A percentile compares a stretch with the other conserved stretches of the same genome.
Evolutionary conservation across 2,888 invertebrate species (phyloP).

Genomic region (Dusona sp.): DNA sequence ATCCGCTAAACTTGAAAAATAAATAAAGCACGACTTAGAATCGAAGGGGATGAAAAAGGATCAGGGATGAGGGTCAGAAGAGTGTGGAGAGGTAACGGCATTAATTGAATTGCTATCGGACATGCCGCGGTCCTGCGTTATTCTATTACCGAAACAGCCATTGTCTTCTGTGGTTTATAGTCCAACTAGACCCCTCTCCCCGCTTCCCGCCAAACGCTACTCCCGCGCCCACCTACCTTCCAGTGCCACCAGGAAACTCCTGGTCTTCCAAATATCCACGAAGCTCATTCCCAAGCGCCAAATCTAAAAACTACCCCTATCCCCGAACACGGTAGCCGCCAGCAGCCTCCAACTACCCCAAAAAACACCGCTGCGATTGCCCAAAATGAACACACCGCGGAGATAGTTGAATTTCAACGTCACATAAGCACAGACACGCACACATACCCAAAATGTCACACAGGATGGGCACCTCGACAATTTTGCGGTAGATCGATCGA

Average conservation of each 20-base stretch:
- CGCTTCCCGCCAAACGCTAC: constrained; percentile 23
- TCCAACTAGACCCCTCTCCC: constrained; percentile 73
- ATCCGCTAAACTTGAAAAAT: neutral
- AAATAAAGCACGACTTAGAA: neutral
- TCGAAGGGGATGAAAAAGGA: constrained; percentile 36
- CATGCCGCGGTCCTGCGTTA: constrained; percentile 81
- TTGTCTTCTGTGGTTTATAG: constrained; percentile 82
- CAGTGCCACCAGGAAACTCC: neutral
- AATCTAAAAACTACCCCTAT: constrained; percentile 34
- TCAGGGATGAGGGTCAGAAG: neutral
- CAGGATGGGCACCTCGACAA: constrained; percentile 52
- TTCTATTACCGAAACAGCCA: constrained; percentile 83
- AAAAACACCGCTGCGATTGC: constrained; percentile 56
- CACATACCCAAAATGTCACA: constrained; percentile 3
- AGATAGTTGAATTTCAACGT: constrained; percentile 69
- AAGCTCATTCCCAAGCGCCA: constrained; percentile 51
- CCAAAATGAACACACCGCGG: constrained; percentile 62
- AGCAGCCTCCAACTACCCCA: constrained; percentile 18
- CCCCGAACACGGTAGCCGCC: neutral
- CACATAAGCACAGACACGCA: constrained; percentile 17
- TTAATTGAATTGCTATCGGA: constrained; percentile 83
- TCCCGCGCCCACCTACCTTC: constrained; percentile 3
- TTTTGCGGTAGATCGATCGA: constrained; percentile 71
- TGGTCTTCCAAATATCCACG: constrained; percentile 54
- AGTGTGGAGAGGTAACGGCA: constrained; percentile 78